Conservation (phyloP, 2,797 vertebrate genomes). For the Sebastes hubbsi region DNA sequence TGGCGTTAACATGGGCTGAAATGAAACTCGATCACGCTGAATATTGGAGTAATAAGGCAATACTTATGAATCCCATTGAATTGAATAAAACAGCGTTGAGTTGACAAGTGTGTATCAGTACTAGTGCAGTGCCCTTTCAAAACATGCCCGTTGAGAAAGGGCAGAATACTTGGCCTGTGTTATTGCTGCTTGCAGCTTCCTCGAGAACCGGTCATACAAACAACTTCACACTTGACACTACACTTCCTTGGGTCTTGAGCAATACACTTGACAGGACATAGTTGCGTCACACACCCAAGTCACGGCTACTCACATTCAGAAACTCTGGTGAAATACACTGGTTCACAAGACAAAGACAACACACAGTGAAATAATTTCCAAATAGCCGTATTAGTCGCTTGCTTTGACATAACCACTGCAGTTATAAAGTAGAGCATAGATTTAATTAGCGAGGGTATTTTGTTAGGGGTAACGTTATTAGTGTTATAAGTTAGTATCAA, state of each 20-base stretch:
- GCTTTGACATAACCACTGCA: too few species aligned
- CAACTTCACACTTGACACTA: not conserved
- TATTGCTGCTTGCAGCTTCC: too few species aligned
- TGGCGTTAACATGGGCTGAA: not conserved
- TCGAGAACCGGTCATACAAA: not conserved
- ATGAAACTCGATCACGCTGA: constrained; percentile 23
- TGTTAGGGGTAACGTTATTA: too few species aligned
- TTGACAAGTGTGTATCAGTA: not conserved
- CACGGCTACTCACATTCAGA: not conserved
- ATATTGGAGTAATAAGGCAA: not conserved
- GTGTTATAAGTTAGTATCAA: too few species aligned
- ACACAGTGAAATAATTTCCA: too few species aligned
- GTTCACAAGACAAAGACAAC: too few species aligned
- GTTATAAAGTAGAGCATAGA: too few species aligned
- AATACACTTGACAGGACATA: not conserved
- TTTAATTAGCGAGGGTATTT: too few species aligned
- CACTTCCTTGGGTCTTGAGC: too few species aligned
- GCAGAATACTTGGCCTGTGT: not conserved
- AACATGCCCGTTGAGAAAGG: too few species aligned
- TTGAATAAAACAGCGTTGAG: constrained; percentile 7
- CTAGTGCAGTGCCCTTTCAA: not conserved
- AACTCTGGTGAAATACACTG: not conserved
- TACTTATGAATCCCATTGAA: not conserved
- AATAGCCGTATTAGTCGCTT: accelerated
- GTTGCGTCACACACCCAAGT: not conserved